Base-by-base conservation (phyloP, 2,888 invertebrate species). In the Stenichneumon culpator region DNA sequence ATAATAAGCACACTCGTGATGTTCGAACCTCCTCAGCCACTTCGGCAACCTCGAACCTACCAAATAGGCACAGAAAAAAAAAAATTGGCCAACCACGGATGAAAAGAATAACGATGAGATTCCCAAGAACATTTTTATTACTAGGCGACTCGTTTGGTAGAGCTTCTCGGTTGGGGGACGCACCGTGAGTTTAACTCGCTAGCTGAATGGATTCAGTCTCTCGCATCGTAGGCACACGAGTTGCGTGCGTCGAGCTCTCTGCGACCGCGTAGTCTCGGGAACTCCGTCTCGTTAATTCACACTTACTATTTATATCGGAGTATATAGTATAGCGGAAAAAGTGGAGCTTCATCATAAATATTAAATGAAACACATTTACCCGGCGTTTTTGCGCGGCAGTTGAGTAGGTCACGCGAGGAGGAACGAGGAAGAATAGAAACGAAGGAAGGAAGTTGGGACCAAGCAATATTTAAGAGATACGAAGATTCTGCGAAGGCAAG, bases 401-500 rank as follows among this genome's bases (percentile, higher is more conserved):
- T 50, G 54, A 25, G 32, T 25, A 54, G 22, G 44, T 72, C 69
- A 63, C 50, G 63, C 63, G 19, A 52, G 57, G 22, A 28, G 28
- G 54, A 52, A 39, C 11, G 11, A 39, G 47, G 6, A 65, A 60
- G n/a, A 54, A 32, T 25, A 3, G 32, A 50, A 25, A 28, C 2
- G 47, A 25, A 39, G 25, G 5, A 11, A 39, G 44, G 3, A 44
- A 74, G n/a, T 81, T 77, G 50, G 73, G 68, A 63, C 52, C 19
- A 36, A 25, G 32, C 36, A 65, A 79, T 77, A 47, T 36, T 50
- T n/a, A 82, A 54, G 77, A 54, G 19, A 39, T 70, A 47, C 68
- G 78, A 72, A 82, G 82, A 73, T 79, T 70, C 63, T 7, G 44
- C 75, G 70, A 79, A 69, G 67, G 79, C 60, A 75, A 69, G 81